Evolutionary conservation across 92 coral and sea anemone species (phyloP).

Genomic region (Heliopora coerulea): DNA sequence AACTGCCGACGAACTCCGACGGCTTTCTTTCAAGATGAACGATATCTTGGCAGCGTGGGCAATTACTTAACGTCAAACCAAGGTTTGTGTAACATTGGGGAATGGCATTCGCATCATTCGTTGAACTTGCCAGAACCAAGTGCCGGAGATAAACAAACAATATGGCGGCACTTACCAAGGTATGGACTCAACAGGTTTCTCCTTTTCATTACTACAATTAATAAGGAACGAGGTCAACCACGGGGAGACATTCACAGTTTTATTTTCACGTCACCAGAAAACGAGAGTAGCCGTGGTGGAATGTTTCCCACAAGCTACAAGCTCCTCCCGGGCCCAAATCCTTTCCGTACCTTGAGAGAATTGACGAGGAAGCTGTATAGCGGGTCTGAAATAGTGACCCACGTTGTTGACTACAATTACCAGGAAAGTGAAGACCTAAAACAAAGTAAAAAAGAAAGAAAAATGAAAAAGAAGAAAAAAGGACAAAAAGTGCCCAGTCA

Average conservation of each 20-base stretch:
- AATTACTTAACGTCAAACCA: constrained; percentile 12
- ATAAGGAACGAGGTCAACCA: background rate
- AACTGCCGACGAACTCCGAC: constrained; percentile 32
- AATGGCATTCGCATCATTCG: constrained; percentile 50
- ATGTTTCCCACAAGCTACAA: background rate
- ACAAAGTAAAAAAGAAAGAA: background rate
- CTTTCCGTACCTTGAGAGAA: background rate
- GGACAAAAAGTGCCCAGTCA: background rate
- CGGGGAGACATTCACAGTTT: background rate
- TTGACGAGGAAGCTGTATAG: background rate
- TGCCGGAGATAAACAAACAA: constrained; percentile 33
- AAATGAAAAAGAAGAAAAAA: background rate
- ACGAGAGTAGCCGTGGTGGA: background rate
- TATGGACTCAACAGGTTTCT: constrained; percentile 23
- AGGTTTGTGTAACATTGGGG: constrained; percentile 45
- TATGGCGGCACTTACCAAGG: constrained; percentile 37
- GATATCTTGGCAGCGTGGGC: constrained; percentile 24
- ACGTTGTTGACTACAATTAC: background rate
- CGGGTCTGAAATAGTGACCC: background rate
- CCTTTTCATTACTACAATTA: constrained; percentile 40
- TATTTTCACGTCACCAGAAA: constrained; percentile 20
- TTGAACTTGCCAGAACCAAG: constrained; percentile 30
- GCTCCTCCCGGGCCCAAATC: constrained; percentile 19
- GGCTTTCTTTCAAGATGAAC: constrained; percentile 40
- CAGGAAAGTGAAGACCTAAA: background rate